A percentile compares a stretch with the other conserved stretches of the same genome.
These are phyloP conservation scores for Polydrusus cervinus DNA, from an alignment of 2,888 invertebrate genomes.

Conservation along the genomic window DNA sequence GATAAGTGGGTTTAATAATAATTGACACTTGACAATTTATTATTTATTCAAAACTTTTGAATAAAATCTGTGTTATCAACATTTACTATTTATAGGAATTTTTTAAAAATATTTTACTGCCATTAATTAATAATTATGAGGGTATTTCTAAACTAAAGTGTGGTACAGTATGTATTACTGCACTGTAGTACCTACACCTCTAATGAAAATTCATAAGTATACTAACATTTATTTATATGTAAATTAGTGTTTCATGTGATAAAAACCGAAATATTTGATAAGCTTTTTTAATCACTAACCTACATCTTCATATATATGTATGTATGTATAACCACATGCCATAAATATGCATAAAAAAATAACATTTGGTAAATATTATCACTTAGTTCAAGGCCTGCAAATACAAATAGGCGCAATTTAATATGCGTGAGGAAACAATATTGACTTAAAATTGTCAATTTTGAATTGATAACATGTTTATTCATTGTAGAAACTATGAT, in stretches of 20 bases:
- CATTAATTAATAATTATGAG: too few species aligned
- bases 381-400: neutral
- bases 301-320: neutral
- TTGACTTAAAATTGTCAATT: neutral
- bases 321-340: neutral
- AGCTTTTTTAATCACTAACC: too few species aligned
- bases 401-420: neutral
- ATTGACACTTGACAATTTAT: slow-evolving; percentile 1
- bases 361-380: slow-evolving; percentile 2
- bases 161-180: neutral
- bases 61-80: neutral
- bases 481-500: too few species aligned
- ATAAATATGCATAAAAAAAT: neutral
- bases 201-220: too few species aligned
- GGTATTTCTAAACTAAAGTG: neutral
- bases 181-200: too few species aligned
- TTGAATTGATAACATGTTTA: neutral
- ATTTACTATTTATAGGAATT: too few species aligned
- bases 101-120: too few species aligned
- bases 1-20: neutral
- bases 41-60: neutral
- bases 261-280: too few species aligned
- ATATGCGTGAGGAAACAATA: slow-evolving; percentile 1
- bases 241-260: too few species aligned
- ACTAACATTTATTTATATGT: too few species aligned